Conservation (phyloP, 2,797 vertebrate genomes). For the Benthosema pterotum region DNA sequence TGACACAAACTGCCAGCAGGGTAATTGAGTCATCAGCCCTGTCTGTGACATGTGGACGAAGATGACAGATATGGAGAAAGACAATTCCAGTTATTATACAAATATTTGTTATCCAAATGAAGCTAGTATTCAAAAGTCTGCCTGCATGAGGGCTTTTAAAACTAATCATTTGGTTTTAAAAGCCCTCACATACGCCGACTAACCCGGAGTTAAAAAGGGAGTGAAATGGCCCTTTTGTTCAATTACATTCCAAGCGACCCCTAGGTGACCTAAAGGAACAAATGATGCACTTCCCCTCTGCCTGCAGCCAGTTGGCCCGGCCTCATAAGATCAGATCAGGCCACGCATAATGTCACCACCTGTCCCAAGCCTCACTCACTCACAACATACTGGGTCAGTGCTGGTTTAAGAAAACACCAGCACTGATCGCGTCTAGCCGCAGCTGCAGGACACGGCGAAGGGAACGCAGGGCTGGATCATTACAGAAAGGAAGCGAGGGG, state of each 20-base stretch:
- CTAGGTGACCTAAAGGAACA: conserved; percentile 60
- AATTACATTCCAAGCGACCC: conserved; percentile 66
- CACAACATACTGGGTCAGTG: conserved; percentile 63
- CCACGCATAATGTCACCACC: conserved; percentile 66
- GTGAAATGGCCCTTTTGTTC: conserved; percentile 58
- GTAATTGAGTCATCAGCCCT: too few relatives aligned
- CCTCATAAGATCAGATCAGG: conserved; percentile 53
- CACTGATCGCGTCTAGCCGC: conserved; percentile 23
- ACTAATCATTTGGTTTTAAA: too few relatives aligned
- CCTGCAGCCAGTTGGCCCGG: conserved; percentile 70
- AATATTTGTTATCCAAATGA: background rate
- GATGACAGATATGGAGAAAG: background rate
- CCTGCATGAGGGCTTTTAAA: conserved; percentile 4
- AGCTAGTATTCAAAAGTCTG: background rate
- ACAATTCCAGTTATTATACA: background rate
- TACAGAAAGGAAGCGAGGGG: background rate
- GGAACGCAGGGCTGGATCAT: conserved; percentile 18
- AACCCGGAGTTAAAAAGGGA: too few relatives aligned
- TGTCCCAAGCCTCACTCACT: conserved; percentile 57
- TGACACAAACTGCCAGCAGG: conserved; percentile 20
- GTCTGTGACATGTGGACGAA: too few relatives aligned
- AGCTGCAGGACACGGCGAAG: conserved; percentile 28
- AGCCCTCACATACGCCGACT: too few relatives aligned
- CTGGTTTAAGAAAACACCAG: conserved; percentile 74
- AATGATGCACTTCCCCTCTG: conserved; percentile 74